Conservation (phyloP, 1,140 invertebrate genomes). For the Paracyclopina nana region DNA sequence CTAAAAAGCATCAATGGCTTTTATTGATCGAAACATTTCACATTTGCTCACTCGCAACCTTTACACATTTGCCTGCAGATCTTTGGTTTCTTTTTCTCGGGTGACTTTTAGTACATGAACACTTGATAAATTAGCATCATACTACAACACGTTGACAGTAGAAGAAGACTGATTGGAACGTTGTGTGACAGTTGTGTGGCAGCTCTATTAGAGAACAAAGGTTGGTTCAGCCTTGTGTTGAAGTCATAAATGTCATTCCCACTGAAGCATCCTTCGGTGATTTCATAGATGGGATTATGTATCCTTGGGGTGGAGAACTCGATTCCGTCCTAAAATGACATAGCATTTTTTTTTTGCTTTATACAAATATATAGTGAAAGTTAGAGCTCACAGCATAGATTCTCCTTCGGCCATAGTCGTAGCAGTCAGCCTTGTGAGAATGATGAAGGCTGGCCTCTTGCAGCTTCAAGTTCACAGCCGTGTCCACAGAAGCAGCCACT, state of each 20-base stretch:
- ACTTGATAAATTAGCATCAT: no score
- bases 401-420: conserved; percentile 9
- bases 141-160: no score
- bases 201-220: no score
- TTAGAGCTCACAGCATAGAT: conserved; percentile 13
- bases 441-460: conserved; percentile 15
- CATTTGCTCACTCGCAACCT: no score
- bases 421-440: conserved; percentile 15
- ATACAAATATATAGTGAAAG: neutral
- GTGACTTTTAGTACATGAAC: no score
- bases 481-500: neutral
- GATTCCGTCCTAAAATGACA: conserved; percentile 3
- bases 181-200: no score
- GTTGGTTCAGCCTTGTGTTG: neutral
- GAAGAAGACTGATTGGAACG: no score
- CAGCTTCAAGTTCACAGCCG: neutral
- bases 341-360: neutral
- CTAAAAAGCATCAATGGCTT: no score
- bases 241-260: neutral
- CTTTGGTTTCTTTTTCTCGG: no score
- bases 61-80: no score
- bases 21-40: no score
- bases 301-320: conserved; percentile 14
- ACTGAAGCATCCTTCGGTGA: neutral
- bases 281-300: conserved; percentile 11